Percentiles rank a stretch among this genome's conserved stretches.
Evolutionary conservation across 2,113 vertebrate genomes (phyloP).

Genomic region (Loxodonta africana): DNA sequence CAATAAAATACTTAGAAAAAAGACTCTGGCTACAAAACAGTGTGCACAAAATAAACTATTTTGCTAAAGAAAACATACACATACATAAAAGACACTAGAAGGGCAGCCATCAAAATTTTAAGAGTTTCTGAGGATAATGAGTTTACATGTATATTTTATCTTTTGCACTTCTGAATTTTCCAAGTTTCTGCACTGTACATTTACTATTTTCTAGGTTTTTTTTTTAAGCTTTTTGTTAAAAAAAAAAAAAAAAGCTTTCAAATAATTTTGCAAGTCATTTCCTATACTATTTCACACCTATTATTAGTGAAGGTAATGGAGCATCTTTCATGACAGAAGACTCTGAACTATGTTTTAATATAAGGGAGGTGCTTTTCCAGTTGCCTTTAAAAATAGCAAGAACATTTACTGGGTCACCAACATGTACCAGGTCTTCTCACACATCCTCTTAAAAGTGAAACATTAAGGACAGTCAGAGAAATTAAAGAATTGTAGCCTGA

Average conservation of each 20-base stretch:
- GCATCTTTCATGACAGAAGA: constrained; percentile 36
- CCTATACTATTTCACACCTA: constrained; percentile 68
- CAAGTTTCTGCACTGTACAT: not conserved
- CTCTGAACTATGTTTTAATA: constrained; percentile 69
- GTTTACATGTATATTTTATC: not conserved
- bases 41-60: constrained; percentile 17
- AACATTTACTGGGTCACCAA: constrained; percentile 67
- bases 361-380: constrained; percentile 61
- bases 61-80: constrained; percentile 25
- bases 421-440: constrained; percentile 55
- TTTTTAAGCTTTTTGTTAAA: not conserved
- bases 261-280: constrained; percentile 65
- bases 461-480: not conserved
- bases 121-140: not conserved
- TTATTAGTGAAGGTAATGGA: constrained; percentile 65
- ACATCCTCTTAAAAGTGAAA: constrained; percentile 67
- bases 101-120: constrained; percentile 28
- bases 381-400: constrained; percentile 72
- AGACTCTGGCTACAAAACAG: constrained; percentile 24
- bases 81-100: not conserved
- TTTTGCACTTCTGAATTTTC: constrained; percentile 46
- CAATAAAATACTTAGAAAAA: not conserved
- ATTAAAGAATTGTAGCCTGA: not conserved
- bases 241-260: constrained; percentile 34
- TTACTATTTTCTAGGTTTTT: constrained; percentile 34